Evolutionary conservation across 2,888 invertebrate genomes (phyloP).

Genomic region (Pollenia angustigena): DNA sequence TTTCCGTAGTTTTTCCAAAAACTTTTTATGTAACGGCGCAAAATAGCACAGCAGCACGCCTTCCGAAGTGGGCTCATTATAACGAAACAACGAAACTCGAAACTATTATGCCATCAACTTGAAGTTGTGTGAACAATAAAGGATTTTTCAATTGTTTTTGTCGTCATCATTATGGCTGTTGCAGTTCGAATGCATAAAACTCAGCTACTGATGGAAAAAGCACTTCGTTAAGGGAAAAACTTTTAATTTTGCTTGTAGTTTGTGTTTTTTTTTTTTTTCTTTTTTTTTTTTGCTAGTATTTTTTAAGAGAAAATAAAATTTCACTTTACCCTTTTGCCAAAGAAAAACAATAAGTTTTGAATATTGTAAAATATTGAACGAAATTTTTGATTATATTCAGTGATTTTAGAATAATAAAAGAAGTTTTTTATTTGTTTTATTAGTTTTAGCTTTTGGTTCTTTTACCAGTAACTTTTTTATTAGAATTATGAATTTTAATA

Average conservation of each 20-base stretch:
- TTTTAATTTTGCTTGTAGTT: conserved; percentile 36
- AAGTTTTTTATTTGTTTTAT: conserved; percentile 26
- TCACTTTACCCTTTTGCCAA: neutral
- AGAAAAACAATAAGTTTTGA: conserved; percentile 37
- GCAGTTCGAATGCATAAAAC: conserved; percentile 22
- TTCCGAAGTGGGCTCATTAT: conserved; percentile 53
- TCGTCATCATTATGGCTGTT: conserved; percentile 39
- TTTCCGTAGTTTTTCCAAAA: neutral
- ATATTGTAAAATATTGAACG: conserved; percentile 51
- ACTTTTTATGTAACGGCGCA: neutral
- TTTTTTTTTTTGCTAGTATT: neutral
- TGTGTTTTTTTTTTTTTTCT: neutral
- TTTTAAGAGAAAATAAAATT: conserved; percentile 1
- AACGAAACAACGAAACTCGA: conserved; percentile 53
- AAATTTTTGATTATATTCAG: conserved; percentile 25
- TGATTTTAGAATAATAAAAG: conserved; percentile 21
- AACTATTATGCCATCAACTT: conserved; percentile 60
- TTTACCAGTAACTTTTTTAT: no score
- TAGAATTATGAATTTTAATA: no score
- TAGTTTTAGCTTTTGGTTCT: neutral
- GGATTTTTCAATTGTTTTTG: conserved; percentile 48
- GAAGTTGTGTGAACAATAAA: conserved; percentile 34
- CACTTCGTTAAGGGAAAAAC: conserved; percentile 47
- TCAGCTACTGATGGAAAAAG: conserved; percentile 34
- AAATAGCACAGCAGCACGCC: conserved; percentile 37